Evolutionary conservation across 2,797 vertebrate species (phyloP).

Genomic region (Melanotaenia parkinsoni): DNA sequence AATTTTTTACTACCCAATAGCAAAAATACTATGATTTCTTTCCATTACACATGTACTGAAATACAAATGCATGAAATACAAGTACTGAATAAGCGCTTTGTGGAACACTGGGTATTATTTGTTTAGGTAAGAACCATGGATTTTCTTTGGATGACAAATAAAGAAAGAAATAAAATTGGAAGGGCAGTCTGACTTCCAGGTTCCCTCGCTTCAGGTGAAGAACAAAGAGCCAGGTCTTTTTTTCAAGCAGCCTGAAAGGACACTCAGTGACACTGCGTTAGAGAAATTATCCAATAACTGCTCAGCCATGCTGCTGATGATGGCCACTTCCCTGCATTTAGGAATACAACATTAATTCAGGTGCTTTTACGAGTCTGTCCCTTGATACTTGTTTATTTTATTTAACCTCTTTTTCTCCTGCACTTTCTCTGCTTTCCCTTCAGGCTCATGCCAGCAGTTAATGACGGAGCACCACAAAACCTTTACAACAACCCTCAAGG

Average conservation of each 20-base stretch:
- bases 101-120: constrained; percentile 14
- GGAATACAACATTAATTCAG: constrained; percentile 35
- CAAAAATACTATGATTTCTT: background rate
- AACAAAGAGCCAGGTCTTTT: constrained; percentile 41
- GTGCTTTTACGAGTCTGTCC: constrained; percentile 25
- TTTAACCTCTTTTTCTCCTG: constrained; percentile 16
- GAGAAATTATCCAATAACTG: constrained; percentile 47
- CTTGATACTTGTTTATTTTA: constrained; percentile 31
- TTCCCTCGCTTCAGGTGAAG: constrained; percentile 27
- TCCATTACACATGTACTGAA: background rate
- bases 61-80: constrained; percentile 38
- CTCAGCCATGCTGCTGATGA: constrained; percentile 45
- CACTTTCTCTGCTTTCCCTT: constrained; percentile 19
- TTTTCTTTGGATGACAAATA: constrained; percentile 41
- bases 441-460: constrained; percentile 54
- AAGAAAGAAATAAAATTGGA: constrained; percentile 38
- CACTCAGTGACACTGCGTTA: constrained; percentile 13
- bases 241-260: constrained; percentile 35
- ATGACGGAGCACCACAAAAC: constrained; percentile 54
- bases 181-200: constrained; percentile 24
- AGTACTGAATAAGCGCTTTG: constrained; percentile 36
- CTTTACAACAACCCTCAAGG: constrained; percentile 49
- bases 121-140: constrained; percentile 14
- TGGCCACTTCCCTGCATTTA: constrained; percentile 37
- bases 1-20: background rate